phyloP scores from a whole-genome alignment of 2,113 vertebrate species.

The Jaculus jaculus region DNA sequence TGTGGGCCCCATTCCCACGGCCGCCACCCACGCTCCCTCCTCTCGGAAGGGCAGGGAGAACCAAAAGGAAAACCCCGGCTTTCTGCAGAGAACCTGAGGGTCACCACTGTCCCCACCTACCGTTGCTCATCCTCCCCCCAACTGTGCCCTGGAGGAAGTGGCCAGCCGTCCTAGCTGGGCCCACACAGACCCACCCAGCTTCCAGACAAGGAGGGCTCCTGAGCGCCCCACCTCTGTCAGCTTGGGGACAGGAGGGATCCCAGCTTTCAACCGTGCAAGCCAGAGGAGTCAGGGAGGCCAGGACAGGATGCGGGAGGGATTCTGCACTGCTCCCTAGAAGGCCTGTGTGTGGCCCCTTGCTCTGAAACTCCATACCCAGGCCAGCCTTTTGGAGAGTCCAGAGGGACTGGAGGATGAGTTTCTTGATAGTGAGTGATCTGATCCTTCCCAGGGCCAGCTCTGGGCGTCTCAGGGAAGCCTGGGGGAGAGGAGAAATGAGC shows the following conservation, averaged over 20 bases:
- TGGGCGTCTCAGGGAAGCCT: neutral
- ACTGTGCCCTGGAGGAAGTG: neutral
- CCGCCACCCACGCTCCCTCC: rapidly evolving
- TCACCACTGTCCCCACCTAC: neutral
- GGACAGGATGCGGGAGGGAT: neutral
- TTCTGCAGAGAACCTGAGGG: neutral
- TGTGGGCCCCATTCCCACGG: neutral
- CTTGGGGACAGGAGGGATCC: neutral
- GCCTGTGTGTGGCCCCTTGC: neutral
- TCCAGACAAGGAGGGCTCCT: neutral
- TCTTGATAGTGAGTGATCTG: neutral
- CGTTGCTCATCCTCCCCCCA: too few relatives aligned
- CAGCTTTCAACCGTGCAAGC: neutral
- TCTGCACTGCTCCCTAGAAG: neutral
- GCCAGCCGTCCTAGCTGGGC: neutral
- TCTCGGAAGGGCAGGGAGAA: neutral
- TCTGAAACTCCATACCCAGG: neutral
- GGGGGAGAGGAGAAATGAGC: constrained; percentile 30
- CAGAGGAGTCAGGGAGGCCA: neutral
- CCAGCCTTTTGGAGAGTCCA: too few relatives aligned
- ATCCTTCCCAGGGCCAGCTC: constrained; percentile 56
- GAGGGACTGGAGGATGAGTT: neutral
- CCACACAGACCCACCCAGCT: neutral
- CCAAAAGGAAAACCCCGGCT: too few relatives aligned
- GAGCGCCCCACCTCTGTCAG: rapidly evolving